Conservation (phyloP, 2,797 vertebrate species). For the Syngnathus rostellatus region DNA sequence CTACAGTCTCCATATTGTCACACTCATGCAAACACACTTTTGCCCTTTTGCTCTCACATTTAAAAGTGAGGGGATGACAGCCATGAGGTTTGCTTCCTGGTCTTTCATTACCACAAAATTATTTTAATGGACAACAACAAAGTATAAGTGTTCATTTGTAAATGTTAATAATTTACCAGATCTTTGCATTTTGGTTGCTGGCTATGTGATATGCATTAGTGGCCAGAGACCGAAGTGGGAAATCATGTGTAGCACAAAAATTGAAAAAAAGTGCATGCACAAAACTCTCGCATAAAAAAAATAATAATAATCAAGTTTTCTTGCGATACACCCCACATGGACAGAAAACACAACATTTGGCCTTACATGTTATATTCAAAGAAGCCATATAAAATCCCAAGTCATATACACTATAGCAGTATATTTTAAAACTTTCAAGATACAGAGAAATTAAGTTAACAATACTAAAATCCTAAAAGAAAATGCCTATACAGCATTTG, state of each 20-base stretch:
- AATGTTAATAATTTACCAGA: conserved; percentile 10
- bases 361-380: too few species aligned
- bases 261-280: neutral
- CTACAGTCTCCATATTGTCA: conserved; percentile 49
- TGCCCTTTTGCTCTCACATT: conserved; percentile 38
- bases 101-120: conserved; percentile 41
- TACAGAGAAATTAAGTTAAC: too few species aligned
- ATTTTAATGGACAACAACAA: conserved; percentile 27
- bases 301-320: too few species aligned
- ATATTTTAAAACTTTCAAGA: too few species aligned
- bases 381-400: too few species aligned
- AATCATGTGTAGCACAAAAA: neutral
- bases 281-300: neutral
- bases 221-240: neutral
- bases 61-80: conserved; percentile 28
- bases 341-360: too few species aligned
- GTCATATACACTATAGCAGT: too few species aligned
- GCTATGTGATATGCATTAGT: neutral
- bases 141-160: conserved; percentile 8
- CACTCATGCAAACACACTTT: conserved; percentile 25
- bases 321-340: too few species aligned
- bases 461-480: too few species aligned
- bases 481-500: neutral
- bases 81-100: conserved; percentile 44
- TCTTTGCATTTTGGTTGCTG: neutral